These are phyloP conservation scores for Trachelus tabidus DNA, from an alignment of 2,888 invertebrate species.

Conservation along the genomic window DNA sequence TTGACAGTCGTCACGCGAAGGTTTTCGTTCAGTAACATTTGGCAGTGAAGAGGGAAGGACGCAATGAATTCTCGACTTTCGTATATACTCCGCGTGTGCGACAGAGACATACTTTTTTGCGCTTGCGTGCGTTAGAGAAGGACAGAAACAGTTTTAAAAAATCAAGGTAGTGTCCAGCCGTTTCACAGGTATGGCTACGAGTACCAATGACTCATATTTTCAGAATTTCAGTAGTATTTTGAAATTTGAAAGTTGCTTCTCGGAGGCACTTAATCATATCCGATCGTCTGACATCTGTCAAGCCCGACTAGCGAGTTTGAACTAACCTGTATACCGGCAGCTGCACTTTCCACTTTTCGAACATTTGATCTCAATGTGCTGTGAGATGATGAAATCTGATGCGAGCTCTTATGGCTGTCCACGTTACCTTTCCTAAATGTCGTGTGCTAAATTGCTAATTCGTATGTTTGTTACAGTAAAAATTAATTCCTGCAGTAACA, in stretches of 20 bases:
- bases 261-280: not conserved
- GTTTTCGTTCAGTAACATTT: not conserved
- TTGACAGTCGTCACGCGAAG: not conserved
- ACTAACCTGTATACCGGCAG: constrained; percentile 4
- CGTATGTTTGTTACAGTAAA: not conserved
- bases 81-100: not conserved
- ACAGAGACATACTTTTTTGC: not conserved
- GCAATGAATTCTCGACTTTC: not conserved
- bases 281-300: not conserved
- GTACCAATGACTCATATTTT: not conserved
- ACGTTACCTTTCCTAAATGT: constrained; percentile 9
- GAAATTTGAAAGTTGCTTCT: not conserved
- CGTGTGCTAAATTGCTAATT: not conserved
- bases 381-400: constrained; percentile 10
- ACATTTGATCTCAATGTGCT: constrained; percentile 17
- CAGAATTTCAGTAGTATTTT: not conserved
- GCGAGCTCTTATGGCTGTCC: constrained; percentile 17
- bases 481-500: not conserved
- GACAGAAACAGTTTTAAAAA: not conserved
- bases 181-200: not conserved
- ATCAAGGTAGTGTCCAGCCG: not conserved
- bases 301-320: not conserved
- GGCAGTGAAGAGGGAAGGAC: not conserved
- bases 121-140: not conserved
- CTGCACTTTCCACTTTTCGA: constrained; percentile 12